A percentile compares a stretch with the other conserved stretches of the same genome.
Conservation (phyloP, 2,113 vertebrate species). For the Neolamprologus kungweensis region DNA sequence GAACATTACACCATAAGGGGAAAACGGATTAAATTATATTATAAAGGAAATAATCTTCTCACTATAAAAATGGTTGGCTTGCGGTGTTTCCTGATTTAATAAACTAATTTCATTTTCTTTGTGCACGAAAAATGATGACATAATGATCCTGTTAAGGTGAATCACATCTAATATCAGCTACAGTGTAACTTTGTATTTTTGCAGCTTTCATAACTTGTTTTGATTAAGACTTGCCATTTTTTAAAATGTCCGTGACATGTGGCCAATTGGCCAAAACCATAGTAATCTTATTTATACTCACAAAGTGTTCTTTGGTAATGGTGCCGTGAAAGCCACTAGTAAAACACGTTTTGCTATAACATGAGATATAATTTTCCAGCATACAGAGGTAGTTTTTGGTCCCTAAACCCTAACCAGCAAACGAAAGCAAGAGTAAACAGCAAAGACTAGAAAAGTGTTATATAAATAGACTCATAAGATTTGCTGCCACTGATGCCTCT, state of each 20-base stretch:
- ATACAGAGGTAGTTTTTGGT: neutral
- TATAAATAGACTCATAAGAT: neutral
- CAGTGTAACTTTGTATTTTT: neutral
- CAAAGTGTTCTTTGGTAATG: neutral
- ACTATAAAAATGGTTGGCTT: neutral
- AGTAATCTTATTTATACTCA: neutral
- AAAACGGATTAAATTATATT: neutral
- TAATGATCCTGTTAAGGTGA: neutral
- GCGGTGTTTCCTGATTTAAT: neutral
- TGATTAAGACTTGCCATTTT: neutral
- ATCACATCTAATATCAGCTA: neutral
- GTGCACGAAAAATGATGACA: neutral
- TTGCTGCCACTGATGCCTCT: neutral
- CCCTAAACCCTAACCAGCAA: neutral
- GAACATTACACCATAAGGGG: neutral
- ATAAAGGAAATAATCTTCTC: neutral
- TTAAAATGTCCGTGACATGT: neutral
- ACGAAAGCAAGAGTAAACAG: neutral
- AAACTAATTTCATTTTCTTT: neutral
- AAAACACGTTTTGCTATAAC: neutral
- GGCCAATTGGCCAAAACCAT: neutral
- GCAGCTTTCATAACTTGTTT: neutral
- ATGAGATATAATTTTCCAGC: neutral
- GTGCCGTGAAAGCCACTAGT: neutral
- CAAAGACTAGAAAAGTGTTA: neutral